Percentiles rank a stretch among this genome's conserved stretches.
These are phyloP conservation scores for Garra rufa DNA, from an alignment of 2,113 vertebrate genomes.

Conservation along the genomic window DNA sequence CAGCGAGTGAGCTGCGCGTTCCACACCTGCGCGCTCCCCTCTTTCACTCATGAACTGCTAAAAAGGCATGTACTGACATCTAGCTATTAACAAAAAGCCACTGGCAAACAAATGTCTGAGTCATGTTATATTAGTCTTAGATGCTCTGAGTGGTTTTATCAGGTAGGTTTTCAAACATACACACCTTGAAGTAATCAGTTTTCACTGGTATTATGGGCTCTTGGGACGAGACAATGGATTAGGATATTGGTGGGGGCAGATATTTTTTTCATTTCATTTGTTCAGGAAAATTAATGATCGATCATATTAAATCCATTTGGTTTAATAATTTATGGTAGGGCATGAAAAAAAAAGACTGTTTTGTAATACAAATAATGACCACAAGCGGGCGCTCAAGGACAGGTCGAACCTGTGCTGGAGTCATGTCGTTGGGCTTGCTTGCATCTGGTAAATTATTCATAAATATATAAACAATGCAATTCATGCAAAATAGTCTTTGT, in stretches of 20 bases:
- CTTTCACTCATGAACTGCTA: slow-evolving; percentile 35
- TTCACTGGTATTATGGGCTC: not conserved
- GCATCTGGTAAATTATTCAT: not conserved
- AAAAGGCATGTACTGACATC: not conserved
- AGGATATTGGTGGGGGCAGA: not conserved
- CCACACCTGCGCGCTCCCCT: slow-evolving; percentile 42
- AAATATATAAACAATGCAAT: not conserved
- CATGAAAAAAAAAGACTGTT: not conserved
- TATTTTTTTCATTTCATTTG: not conserved
- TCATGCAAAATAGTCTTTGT: no score
- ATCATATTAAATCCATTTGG: not conserved
- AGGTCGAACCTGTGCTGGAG: not conserved
- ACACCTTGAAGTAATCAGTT: not conserved
- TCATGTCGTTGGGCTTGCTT: not conserved
- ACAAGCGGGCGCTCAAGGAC: slow-evolving; percentile 29
- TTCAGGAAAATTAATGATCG: not conserved
- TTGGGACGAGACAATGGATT: not conserved
- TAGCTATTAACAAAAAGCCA: not conserved
- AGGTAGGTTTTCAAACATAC: not conserved
- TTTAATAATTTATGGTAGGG: not conserved
- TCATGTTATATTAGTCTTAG: not conserved
- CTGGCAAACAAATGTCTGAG: not conserved
- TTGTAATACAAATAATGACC: not conserved
- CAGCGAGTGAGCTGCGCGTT: slow-evolving; percentile 23
- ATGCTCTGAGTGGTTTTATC: not conserved